Conservation (phyloP, 1,140 invertebrate species). For the Archegozetes longisetosus region DNA sequence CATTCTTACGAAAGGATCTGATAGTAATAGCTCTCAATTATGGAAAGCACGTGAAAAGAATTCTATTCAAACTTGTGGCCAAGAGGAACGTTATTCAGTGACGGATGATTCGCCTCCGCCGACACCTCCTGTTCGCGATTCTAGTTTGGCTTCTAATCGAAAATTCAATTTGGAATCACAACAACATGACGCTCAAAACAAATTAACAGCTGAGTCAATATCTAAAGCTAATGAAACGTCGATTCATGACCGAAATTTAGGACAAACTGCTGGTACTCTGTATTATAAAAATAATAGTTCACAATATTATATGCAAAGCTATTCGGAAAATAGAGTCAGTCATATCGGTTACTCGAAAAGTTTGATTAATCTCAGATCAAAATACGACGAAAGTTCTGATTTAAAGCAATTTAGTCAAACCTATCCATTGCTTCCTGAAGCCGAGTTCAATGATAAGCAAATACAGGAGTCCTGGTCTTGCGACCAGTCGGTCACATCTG, state of each 20-base stretch:
- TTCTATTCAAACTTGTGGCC: neutral
- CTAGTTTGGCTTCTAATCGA: constrained; percentile 7
- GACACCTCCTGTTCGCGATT: constrained; percentile 10
- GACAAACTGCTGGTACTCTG: no score
- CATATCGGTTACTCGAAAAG: neutral
- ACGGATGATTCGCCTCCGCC: constrained; percentile 4
- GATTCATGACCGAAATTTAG: no score
- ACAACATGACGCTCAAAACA: neutral
- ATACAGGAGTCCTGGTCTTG: constrained; percentile 1
- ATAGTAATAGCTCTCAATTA: neutral
- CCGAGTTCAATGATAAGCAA: neutral
- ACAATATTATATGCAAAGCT: neutral
- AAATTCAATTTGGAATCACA: neutral
- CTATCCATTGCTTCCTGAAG: neutral
- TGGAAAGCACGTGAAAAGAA: neutral
- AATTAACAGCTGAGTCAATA: neutral
- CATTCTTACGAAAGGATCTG: neutral
- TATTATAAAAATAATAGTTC: neutral
- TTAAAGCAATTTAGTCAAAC: neutral
- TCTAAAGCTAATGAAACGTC: neutral
- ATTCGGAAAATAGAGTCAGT: neutral
- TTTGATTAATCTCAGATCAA: constrained; percentile 1
- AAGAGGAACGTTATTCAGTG: no score
- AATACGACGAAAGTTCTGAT: neutral
- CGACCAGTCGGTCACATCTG: neutral